Evolutionary conservation across 1,140 invertebrate species (phyloP), one percentile per base, ranked within the genome.

Genomic region (Meloidogyne exigua): DNA sequence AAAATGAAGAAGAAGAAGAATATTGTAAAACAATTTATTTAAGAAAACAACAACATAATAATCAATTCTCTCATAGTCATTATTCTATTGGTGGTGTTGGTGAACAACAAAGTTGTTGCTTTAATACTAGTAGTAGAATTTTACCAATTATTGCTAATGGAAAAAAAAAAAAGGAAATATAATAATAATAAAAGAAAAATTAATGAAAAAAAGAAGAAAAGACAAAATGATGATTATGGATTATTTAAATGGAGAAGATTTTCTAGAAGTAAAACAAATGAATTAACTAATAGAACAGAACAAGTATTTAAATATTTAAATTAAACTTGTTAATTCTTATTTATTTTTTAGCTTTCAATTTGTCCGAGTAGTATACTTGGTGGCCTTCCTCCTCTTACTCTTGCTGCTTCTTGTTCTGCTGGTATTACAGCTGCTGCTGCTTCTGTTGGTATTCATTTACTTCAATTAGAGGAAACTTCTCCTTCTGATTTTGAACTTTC

Each of bases 341-440:
- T 64, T 64, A 2, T 21, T 5, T 64, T 66, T 57, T 12, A 73
- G 72, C 3, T 73, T 28, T 73, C 72, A 23, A 26, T 73, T 18
- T 64, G 57, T 21, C 72, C 57, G 9, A 73, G 57, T 36, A 57
- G 39, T 57, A 23, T 73, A 21, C 13, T 73, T 49, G 72, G 49
- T 32, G 28, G 28, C 2, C 7, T 32, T n/a, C n/a, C 62, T 25
- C 57, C 72, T 26, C 42, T 73, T 32, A 73, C 72, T 18, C 21
- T 73, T 23, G 72, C 72, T 13, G 28, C 65, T 12, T 73, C 72
- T 21, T 73, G 72, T 65, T 73, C 72, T 21, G 72, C 72, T 21
- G 72, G 72, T 39, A 57, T 73, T 32, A 73, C 72, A 10, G 72
- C 72, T 18, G 72, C 72, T 15, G 72, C 57, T 9, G 72, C 72